Base-by-base conservation (phyloP, 2,888 invertebrate species). In the Lumbricus terrestris region DNA sequence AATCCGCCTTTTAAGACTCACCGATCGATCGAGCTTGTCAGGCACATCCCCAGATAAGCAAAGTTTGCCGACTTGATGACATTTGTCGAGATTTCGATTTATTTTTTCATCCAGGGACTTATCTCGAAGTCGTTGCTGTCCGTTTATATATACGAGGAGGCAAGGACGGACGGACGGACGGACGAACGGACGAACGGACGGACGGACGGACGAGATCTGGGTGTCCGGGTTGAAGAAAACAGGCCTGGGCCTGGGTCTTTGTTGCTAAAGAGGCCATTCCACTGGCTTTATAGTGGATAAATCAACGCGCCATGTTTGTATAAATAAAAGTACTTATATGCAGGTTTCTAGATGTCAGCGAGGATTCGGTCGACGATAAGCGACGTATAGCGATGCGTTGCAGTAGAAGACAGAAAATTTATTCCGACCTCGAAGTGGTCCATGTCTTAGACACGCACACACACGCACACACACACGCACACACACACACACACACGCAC, bases 221-320 rank as follows among this genome's bases (percentile, higher is more conserved):
- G 18, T 69, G 69, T n/a, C n/a, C n/a, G 29, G n/a, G 13, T n/a
- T 16, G n/a, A n/a, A 11, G 11, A 6, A n/a, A 8, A 69, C n/a
- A 3, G 69, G 29, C n/a, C 69, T 29, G n/a, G n/a, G n/a, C n/a
- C n/a, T 69, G 29, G 47, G 69, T n/a, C 69, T 69, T 69, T 69
- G 69, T 69, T 69, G 69, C 69, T 29, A 29, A 54, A 13, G 54
- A 47, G 38, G 38, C 38, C n/a, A 29, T 69, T 69, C 29, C 13
- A 69, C n/a, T 69, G 69, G 69, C 69, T n/a, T 69, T 69, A n/a
- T 69, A 69, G 69, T 69, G n/a, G 69, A 69, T 69, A 69, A n/a
- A 69, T 69, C 69, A 69, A 6, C 29, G 69, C 29, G 69, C 69
- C 29, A 29, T 69, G 69, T n/a, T 69, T 69, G 69, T 69, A n/a